Conservation (phyloP, 1,140 invertebrate genomes). For the Hirudo medicinalis region DNA sequence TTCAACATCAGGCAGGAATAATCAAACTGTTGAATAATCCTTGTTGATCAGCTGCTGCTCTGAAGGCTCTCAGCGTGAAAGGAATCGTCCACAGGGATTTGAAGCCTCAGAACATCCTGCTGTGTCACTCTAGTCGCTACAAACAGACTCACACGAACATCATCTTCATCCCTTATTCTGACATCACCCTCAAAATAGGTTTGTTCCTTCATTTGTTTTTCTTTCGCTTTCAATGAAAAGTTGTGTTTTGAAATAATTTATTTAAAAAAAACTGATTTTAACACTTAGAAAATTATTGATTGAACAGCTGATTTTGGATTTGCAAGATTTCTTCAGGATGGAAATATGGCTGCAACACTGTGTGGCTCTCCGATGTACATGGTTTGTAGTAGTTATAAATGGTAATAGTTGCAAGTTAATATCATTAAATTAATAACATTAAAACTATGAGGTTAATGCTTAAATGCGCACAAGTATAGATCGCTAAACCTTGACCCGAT, state of each 20-base stretch:
- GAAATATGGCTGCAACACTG: constrained; percentile 96
- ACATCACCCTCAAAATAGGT: constrained; percentile 90
- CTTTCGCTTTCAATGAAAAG: neutral
- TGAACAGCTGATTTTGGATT: constrained; percentile 94
- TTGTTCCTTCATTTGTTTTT: constrained; percentile 28
- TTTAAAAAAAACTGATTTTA: neutral
- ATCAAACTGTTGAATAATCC: neutral
- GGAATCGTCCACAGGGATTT: constrained; percentile 96
- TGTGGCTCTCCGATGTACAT: constrained; percentile 99
- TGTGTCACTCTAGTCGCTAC: constrained; percentile 55
- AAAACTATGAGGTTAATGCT: too few species aligned
- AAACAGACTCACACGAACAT: constrained; percentile 33
- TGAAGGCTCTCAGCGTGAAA: constrained; percentile 87
- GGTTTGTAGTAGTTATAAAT: constrained; percentile 47
- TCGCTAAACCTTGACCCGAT: too few species aligned
- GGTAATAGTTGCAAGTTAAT: neutral
- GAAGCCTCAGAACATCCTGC: constrained; percentile 91
- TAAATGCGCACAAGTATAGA: too few species aligned
- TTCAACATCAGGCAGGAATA: neutral
- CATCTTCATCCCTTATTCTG: constrained; percentile 37
- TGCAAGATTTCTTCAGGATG: constrained; percentile 91
- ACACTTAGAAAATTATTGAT: neutral
- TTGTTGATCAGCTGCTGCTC: constrained; percentile 63
- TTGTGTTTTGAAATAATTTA: neutral
- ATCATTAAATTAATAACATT: too few species aligned